Conservation (phyloP, 2,888 invertebrate genomes). For the Tetragnatha montana region DNA sequence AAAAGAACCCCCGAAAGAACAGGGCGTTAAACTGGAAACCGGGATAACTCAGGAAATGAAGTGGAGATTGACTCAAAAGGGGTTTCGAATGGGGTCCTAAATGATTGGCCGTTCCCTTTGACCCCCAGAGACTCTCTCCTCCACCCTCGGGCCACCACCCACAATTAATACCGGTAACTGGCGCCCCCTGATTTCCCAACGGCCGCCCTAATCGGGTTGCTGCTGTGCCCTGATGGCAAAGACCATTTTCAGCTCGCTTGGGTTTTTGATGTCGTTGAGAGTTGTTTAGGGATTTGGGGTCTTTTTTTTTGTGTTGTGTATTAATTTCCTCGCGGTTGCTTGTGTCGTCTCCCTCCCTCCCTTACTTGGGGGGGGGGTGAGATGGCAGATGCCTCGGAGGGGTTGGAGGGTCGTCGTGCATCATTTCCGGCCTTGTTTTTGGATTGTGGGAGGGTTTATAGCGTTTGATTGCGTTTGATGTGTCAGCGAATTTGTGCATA, state of each 20-base stretch:
- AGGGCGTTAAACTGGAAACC: conserved; percentile 6
- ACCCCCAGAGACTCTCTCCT: conserved; percentile 34
- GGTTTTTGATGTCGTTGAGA: conserved; percentile 55
- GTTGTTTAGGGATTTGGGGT: conserved; percentile 23
- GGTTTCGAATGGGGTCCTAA: conserved; percentile 27
- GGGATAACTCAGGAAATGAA: conserved; percentile 65
- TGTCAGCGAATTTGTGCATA: too few relatives aligned
- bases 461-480: not conserved
- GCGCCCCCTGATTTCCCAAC: conserved; percentile 64
- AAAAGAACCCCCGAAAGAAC: not conserved
- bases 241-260: conserved; percentile 69
- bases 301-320: conserved; percentile 14
- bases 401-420: not conserved
- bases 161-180: conserved; percentile 69
- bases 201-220: conserved; percentile 63
- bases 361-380: conserved; percentile 34
- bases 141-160: conserved; percentile 10
- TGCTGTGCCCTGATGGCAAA: conserved; percentile 5
- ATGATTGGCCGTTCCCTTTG: conserved; percentile 48
- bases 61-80: conserved; percentile 59
- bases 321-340: not conserved
- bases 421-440: conserved; percentile 45
- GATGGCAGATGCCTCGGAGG: conserved; percentile 31
- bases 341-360: not conserved
- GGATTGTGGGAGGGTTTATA: not conserved